Evolutionary conservation across 35 echinoderm and acorn worm species (phyloP), one percentile per base, ranked within the genome.

Genomic region (Holothuria glaberrima): DNA sequence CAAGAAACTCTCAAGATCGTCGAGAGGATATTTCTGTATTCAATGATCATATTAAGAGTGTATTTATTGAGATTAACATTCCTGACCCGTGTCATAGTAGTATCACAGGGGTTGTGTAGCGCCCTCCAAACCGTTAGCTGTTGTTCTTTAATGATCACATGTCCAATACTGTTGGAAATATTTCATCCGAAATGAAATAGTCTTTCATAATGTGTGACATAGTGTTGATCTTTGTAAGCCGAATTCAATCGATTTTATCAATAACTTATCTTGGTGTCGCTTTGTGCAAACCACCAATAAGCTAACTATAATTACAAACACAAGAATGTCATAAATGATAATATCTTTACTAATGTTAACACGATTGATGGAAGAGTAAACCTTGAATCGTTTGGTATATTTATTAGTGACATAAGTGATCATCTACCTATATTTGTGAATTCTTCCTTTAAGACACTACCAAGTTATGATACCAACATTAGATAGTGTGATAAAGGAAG

Each of bases 21-120:
- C 68, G 68, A 71, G 68, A 71, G 26, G 68, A 71, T 71, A 71
- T 71, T 71, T 71, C 62, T 65, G 62, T 65, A 65, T 65, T 65
- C 62, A 65, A 17, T 65, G 62, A 65, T 65, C 68, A 71, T 71
- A 71, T 71, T 71, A 24, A 71, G 28, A 71, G 68, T 71, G 28
- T 71, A 71, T 71, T 71, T 71, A 71, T 31, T 71, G 68, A 71
- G 68, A 30, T 28, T 71, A 18, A 30, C 28, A 30, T 71, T 71
- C 68, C 68, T 71, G 68, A 71, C 71, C 33, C 36, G 33, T 75
- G 71, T 75, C 71, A 75, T 75, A 75, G 30, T 75, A 38, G 38
- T 75, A 75, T 75, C 36, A 9, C 36, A 75, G 71, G 71, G 33
- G 71, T 75, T 35, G 71, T 75, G 71, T 75, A 75, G 31, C 30